These are phyloP conservation scores for Blastomussa wellsi DNA, from an alignment of 92 coral and sea anemone species.

Conservation along the genomic window DNA sequence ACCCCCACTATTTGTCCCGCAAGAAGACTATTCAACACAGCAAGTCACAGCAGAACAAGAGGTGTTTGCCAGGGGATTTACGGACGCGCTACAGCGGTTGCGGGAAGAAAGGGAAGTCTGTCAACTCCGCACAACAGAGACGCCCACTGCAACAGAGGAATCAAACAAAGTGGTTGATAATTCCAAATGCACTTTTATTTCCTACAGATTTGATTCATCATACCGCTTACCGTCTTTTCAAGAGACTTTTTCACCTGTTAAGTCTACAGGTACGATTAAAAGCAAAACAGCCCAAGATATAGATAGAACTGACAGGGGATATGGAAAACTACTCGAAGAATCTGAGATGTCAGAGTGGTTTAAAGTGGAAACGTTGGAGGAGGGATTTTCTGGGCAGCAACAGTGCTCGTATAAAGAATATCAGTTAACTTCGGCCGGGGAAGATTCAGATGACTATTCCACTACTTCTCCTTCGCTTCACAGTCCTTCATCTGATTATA, in stretches of 20 bases:
- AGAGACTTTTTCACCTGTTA: conserved; percentile 66
- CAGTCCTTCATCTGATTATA: conserved; percentile 35
- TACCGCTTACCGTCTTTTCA: conserved; percentile 79
- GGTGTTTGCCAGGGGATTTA: conserved; percentile 82
- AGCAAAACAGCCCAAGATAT: conserved; percentile 25
- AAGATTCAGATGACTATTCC: conserved; percentile 54
- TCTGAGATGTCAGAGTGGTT: conserved; percentile 51
- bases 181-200: conserved; percentile 75
- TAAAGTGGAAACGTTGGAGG: conserved; percentile 74
- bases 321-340: conserved; percentile 19
- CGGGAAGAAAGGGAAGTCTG: conserved; percentile 59
- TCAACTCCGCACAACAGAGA: conserved; percentile 30
- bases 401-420: conserved; percentile 35
- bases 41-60: conserved; percentile 84
- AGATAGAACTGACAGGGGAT: conserved; percentile 21
- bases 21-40: conserved; percentile 32
- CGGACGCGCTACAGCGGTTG: conserved; percentile 76
- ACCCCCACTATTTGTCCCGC: conserved; percentile 22
- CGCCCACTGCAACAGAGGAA: conserved; percentile 29
- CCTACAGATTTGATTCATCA: conserved; percentile 79
- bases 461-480: conserved; percentile 49
- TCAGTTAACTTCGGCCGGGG: conserved; percentile 46
- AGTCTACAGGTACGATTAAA: conserved; percentile 36
- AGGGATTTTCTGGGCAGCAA: conserved; percentile 59
- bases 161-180: conserved; percentile 39